phyloP scores from a whole-genome alignment of 2,113 vertebrate genomes.

The Odocoileus hemionus region DNA sequence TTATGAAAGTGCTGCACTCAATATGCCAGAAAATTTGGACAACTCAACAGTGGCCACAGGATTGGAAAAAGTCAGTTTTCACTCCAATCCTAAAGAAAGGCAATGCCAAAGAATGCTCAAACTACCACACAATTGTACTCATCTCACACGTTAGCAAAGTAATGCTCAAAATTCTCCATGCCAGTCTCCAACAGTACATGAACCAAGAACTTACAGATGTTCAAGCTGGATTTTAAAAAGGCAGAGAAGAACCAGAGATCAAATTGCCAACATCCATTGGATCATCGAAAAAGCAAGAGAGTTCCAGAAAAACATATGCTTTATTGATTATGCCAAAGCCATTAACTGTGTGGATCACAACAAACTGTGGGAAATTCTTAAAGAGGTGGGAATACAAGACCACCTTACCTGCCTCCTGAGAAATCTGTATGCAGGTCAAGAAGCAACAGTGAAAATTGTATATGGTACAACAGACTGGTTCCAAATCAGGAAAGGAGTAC shows the following conservation, averaged over 20 bases:
- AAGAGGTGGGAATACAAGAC: background rate
- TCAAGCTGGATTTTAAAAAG: background rate
- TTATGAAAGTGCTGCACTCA: background rate
- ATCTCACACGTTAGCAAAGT: background rate
- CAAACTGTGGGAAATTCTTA: background rate
- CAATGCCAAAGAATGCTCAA: background rate
- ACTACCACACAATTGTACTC: background rate
- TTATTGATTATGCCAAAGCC: background rate
- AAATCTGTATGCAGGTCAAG: background rate
- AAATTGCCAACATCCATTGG: background rate
- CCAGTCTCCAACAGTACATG: background rate
- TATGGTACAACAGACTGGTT: background rate
- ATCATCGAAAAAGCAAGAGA: background rate
- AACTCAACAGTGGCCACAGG: background rate
- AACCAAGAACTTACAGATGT: background rate
- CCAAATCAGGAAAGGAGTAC: background rate
- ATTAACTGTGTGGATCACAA: background rate
- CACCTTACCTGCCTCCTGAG: background rate
- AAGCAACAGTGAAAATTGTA: background rate
- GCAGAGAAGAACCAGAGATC: background rate
- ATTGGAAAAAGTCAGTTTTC: background rate
- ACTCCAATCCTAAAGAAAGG: background rate
- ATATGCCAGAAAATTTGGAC: background rate
- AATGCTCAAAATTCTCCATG: background rate
- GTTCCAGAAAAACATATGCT: background rate